Conservation (phyloP, 2,797 vertebrate species). For the Smutsia temminckii region DNA sequence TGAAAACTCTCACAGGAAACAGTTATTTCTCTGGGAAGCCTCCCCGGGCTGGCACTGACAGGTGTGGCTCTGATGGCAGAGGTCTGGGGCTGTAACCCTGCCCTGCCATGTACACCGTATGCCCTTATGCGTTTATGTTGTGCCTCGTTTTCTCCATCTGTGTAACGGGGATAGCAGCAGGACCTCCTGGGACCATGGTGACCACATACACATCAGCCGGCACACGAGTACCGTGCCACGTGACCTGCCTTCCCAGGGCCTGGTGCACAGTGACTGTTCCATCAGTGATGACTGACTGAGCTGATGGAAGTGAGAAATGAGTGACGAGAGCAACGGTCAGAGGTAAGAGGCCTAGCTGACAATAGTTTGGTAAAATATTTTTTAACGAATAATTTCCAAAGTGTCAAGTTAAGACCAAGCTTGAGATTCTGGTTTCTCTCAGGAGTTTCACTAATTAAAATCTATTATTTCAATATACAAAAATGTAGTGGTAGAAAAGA, state of each 20-base stretch:
- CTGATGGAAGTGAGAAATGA: neutral
- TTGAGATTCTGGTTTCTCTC: neutral
- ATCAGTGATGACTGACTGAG: neutral
- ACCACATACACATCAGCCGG: neutral
- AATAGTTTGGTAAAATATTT: neutral
- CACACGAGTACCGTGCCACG: rapidly evolving
- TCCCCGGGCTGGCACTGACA: rapidly evolving
- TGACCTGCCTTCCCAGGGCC: neutral
- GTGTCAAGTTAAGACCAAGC: neutral
- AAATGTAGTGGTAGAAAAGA: neutral
- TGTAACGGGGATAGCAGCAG: neutral
- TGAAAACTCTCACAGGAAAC: neutral
- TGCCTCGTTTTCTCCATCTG: neutral
- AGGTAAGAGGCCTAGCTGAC: neutral
- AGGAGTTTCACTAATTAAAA: slow-evolving; percentile 6
- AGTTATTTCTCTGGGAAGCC: neutral
- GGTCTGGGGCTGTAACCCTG: neutral
- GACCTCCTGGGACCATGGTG: neutral
- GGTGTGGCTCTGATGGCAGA: too few relatives aligned
- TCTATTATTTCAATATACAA: slow-evolving; percentile 30
- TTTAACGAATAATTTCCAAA: neutral
- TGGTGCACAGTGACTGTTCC: rapidly evolving
- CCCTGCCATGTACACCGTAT: rapidly evolving
- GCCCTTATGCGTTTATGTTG: neutral
- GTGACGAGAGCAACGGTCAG: neutral